Conservation (phyloP, 2,888 invertebrate genomes). For the Zaprionus lineosus region DNA sequence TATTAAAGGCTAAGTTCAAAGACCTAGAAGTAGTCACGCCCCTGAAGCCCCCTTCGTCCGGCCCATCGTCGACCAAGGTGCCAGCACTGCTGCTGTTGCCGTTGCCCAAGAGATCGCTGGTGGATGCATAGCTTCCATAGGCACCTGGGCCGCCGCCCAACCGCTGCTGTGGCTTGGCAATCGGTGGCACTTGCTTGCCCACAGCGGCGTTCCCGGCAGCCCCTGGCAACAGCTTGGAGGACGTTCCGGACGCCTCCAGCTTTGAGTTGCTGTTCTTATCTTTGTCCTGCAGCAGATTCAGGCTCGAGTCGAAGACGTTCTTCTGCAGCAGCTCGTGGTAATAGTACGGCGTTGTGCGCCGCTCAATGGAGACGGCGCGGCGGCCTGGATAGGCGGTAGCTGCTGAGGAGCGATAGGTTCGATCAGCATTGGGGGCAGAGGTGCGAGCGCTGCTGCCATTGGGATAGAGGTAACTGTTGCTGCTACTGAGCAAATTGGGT, state of each 20-base stretch:
- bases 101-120: constrained; percentile 68
- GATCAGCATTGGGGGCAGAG: constrained; percentile 26
- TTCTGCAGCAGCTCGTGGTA: constrained; percentile 81
- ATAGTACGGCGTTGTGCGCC: constrained; percentile 81
- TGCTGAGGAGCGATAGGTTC: constrained; percentile 26
- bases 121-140: constrained; percentile 50
- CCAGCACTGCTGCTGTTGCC: constrained; percentile 70
- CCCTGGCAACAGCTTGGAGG: constrained; percentile 17
- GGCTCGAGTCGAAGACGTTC: constrained; percentile 81
- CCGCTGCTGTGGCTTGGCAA: constrained; percentile 67
- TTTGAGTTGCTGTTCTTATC: constrained; percentile 62
- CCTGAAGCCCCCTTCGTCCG: constrained; percentile 42
- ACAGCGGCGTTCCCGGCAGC: constrained; percentile 33
- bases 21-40: constrained; percentile 67
- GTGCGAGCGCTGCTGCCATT: constrained; percentile 54
- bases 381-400: constrained; percentile 28
- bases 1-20: constrained; percentile 60
- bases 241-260: constrained; percentile 26
- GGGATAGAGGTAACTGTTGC: constrained; percentile 67
- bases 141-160: constrained; percentile 36
- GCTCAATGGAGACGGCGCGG: constrained; percentile 71
- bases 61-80: constrained; percentile 71
- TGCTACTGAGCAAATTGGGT: constrained; percentile 74
- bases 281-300: constrained; percentile 80
- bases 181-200: constrained; percentile 36